Percentiles rank a stretch among this genome's conserved stretches.
These are phyloP conservation scores for Hylyphantes graminicola DNA, from an alignment of 1,140 invertebrate species.

Conservation along the genomic window DNA sequence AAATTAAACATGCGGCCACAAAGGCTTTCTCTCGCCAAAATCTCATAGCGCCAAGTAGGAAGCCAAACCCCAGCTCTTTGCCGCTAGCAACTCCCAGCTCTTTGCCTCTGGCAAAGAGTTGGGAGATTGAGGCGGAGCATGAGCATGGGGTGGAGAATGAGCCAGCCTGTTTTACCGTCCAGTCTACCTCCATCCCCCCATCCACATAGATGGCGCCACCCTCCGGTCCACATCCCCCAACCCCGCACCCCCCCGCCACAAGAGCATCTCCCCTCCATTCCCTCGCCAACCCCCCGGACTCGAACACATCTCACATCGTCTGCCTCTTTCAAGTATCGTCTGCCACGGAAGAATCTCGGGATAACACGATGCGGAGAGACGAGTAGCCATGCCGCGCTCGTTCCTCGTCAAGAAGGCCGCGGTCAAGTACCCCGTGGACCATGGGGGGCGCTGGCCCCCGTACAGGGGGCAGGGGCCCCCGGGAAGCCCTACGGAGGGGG, in stretches of 20 bases:
- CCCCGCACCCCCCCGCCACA: constrained; percentile 4
- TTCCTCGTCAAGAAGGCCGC: constrained; percentile 68
- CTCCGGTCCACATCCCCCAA: neutral
- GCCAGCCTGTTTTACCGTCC: neutral
- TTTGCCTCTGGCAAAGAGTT: too few relatives aligned
- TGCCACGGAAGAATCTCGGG: neutral
- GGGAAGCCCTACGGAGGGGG: constrained; percentile 61
- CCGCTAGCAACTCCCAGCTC: too few relatives aligned
- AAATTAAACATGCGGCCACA: too few relatives aligned
- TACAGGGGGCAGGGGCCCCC: constrained; percentile 62
- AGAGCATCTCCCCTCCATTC: constrained; percentile 7
- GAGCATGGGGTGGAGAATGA: too few relatives aligned
- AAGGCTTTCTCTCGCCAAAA: too few relatives aligned
- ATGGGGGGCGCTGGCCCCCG: constrained; percentile 52
- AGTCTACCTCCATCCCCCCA: neutral
- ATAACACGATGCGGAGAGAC: constrained; percentile 20
- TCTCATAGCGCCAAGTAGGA: too few relatives aligned
- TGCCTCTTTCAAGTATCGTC: too few relatives aligned
- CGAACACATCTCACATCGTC: neutral
- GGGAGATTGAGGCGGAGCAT: too few relatives aligned
- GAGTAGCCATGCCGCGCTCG: constrained; percentile 67
- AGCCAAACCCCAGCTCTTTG: too few relatives aligned
- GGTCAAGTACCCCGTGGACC: constrained; percentile 61
- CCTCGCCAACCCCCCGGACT: constrained; percentile 17
- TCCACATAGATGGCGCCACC: constrained; percentile 37